These are phyloP conservation scores for Rapana venosa DNA, from an alignment of 2,888 invertebrate genomes.

Conservation along the genomic window DNA sequence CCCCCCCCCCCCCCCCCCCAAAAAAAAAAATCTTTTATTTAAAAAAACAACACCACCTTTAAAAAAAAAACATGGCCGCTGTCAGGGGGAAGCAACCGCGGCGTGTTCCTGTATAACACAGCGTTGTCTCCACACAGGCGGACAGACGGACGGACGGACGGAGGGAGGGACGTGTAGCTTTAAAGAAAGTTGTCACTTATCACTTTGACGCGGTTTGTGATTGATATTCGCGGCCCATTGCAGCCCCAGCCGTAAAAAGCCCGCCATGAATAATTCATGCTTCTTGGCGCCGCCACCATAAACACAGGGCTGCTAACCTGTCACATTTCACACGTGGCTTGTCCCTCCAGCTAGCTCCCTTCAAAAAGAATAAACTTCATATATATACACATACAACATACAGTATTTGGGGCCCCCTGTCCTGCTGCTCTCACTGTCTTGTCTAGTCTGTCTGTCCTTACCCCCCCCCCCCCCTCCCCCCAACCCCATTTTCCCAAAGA, in stretches of 20 bases:
- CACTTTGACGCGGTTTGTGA: constrained; percentile 39
- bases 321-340: constrained; percentile 39
- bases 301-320: constrained; percentile 37
- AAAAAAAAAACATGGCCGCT: constrained; percentile 13
- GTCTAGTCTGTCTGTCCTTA: too few species aligned
- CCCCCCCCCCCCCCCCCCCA: too few species aligned
- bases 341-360: constrained; percentile 28
- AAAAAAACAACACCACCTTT: background rate
- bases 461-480: too few species aligned
- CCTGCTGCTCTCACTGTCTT: background rate
- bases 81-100: constrained; percentile 1
- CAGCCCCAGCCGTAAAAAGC: constrained; percentile 30
- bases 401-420: background rate
- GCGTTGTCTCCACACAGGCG: background rate
- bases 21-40: too few species aligned
- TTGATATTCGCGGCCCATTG: constrained; percentile 35
- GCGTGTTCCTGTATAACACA: background rate
- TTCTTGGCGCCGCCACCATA: constrained; percentile 35
- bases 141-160: too few species aligned
- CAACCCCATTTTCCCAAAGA: too few species aligned
- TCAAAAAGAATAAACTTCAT: constrained; percentile 13
- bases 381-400: too few species aligned
- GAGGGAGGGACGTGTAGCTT: constrained; percentile 20
- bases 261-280: constrained; percentile 37
- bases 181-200: constrained; percentile 35